These are phyloP conservation scores for Artibeus jamaicensis DNA, from an alignment of 2,797 vertebrate species.

Conservation along the genomic window DNA sequence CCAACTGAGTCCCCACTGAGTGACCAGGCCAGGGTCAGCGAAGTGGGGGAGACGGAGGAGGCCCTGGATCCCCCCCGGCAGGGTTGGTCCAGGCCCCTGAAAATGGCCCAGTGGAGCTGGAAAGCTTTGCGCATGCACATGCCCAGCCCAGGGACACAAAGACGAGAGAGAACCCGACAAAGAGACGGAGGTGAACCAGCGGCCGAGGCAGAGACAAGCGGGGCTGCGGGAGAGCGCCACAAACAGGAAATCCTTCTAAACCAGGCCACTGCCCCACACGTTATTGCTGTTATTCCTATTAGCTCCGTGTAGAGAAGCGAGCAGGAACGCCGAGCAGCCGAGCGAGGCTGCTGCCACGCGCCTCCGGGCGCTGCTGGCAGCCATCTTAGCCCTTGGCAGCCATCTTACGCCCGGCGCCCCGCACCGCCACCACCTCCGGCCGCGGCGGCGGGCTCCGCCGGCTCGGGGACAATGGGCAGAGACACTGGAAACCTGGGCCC, in stretches of 20 bases:
- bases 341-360: constrained; percentile 24
- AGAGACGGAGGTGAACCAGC: constrained; percentile 60
- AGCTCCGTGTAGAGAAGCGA: neutral
- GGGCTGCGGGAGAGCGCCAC: constrained; percentile 25
- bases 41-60: neutral
- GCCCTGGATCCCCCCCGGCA: neutral
- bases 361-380: constrained; percentile 87
- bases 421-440: constrained; percentile 82
- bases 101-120: neutral
- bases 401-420: constrained; percentile 94
- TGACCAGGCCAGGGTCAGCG: neutral
- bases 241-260: constrained; percentile 48
- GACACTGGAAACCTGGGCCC: constrained; percentile 18
- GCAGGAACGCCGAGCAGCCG: neutral
- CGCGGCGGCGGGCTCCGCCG: constrained; percentile 37
- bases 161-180: constrained; percentile 5
- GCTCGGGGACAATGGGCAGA: constrained; percentile 70
- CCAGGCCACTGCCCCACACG: constrained; percentile 20
- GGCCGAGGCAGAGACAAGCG: constrained; percentile 43
- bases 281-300: neutral
- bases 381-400: constrained; percentile 97
- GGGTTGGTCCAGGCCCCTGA: neutral
- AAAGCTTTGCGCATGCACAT: neutral
- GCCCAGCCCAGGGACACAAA: neutral
- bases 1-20: neutral